Evolutionary conservation across 30 jellyfish, hydroid and myxozoan genomes (phyloP), one percentile per base, ranked within the genome.

Genomic region (Aurelia coerulea): DNA sequence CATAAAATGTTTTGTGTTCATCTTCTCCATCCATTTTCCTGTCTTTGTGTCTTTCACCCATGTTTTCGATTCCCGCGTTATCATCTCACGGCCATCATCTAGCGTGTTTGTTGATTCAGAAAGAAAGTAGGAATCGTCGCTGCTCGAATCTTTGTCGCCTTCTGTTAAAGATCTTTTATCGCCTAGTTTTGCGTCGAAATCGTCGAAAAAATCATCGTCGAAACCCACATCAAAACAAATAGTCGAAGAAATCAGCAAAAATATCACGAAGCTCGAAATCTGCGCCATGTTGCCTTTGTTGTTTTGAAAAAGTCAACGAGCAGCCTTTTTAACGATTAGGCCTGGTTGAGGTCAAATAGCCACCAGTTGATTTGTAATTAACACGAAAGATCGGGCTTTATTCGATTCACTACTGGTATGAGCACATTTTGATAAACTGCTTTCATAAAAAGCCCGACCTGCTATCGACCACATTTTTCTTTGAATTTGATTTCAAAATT

Each of bases 281-380:
- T 50, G 88, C 90, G 78, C 81, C 90, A 81, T 81, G 70, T 81
- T 81, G 84, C 10, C 23, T 81, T 9, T 9, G 68, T 39, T 80
- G 85, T 54, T 75, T 75, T 75, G 85, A 75, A 75, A 75, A 56
- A 46, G 16, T 46, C 56, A 46, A 46, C 14, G 56, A 6, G 13
- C 56, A 46, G 31, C 46, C 9, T 53, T 31, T 58, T 15, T 39
- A 42, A 51, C 34, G 17, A 41, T 29, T 10, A 23, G 41, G 42
- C 52, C 56, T 80, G 14, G 66, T 9, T 63, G 49, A 73, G 91
- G 91, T 81, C 91, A 81, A 54, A 81, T 11, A 31, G 91, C 91
- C 91, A 81, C 91, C 91, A 67, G 90, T 35, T 17, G 10, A 2
- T 32, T 46, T 46, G 56, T 46, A 46, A 46, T 23, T 46, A 46